phyloP scores from a whole-genome alignment of 2,888 invertebrate species.

The Lasioglossum marginatum region DNA sequence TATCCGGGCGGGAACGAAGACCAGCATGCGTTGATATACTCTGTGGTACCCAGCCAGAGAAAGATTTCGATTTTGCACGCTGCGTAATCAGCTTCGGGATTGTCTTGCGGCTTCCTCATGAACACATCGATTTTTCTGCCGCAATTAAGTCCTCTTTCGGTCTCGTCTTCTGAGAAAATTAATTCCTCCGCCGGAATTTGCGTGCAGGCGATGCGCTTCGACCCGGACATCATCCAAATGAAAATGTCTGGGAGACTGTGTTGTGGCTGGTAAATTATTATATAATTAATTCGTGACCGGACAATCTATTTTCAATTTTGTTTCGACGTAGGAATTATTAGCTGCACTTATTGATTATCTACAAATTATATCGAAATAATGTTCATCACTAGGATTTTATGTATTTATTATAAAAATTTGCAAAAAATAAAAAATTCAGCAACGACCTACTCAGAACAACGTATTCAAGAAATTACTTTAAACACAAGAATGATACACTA shows the following conservation, averaged over 20 bases:
- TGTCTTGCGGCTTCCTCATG: conserved; percentile 70
- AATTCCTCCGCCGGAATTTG: conserved; percentile 85
- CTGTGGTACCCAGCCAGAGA: conserved; percentile 80
- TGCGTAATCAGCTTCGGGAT: conserved; percentile 65
- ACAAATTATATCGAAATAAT: too few relatives aligned
- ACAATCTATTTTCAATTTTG: too few relatives aligned
- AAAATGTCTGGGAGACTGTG: conserved; percentile 87
- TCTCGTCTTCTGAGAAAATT: conserved; percentile 84
- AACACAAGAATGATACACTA: neutral
- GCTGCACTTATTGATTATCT: too few relatives aligned
- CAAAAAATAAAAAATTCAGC: too few relatives aligned
- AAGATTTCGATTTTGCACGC: conserved; percentile 81
- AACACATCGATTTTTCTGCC: conserved; percentile 83
- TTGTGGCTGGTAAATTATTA: conserved; percentile 83
- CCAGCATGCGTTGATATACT: conserved; percentile 78
- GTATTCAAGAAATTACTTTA: too few relatives aligned
- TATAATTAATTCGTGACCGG: too few relatives aligned
- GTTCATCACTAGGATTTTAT: too few relatives aligned
- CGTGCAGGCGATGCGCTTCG: conserved; percentile 86
- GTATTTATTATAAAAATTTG: too few relatives aligned
- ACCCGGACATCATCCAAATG: conserved; percentile 86
- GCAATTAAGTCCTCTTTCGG: conserved; percentile 85
- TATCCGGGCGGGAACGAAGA: conserved; percentile 80
- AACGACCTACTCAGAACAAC: too few relatives aligned
- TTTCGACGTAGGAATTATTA: too few relatives aligned